Evolutionary conservation across 2,888 invertebrate species (phyloP), one percentile per base, ranked within the genome.

Genomic region (Cantharis rufa): DNA sequence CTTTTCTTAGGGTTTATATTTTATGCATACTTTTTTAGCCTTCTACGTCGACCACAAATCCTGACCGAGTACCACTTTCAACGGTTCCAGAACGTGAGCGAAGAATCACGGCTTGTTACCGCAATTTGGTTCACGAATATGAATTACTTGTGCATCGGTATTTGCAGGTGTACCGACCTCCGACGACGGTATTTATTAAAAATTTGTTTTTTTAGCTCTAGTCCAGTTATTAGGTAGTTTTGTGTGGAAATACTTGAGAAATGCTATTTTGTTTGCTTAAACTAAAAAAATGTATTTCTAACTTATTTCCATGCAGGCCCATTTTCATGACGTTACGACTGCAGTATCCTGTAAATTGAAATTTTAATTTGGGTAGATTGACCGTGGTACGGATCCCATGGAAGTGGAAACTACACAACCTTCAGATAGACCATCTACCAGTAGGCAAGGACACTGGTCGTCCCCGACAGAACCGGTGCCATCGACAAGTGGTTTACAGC

Each of bases 381-480:
- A 93, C 84, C 91, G 93, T 73, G 93, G 93, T 4, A 93, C 93
- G 0, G 93, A 93, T 84, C 93, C 93, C 0, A 93, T 93, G 92
- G 93, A 93, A 83, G 88, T 90, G 0, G 91, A 91, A 76, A 0
- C 24, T 24, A 83, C 68, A 15, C 71, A 70, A 32, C 24, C 48
- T 15, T 2, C 86, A 13, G 84, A 83, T 48, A 82, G 72, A n/a
- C 72, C 72, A 18, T 72, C 72, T 10, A 72, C 72, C 79, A 70
- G 48, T 2, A 48, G 48, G 7, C 48, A 48, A n/a, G n/a, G n/a
- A 48, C 48, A 48, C n/a, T 48, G 48, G 48, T 9, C 48, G 5
- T 0, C 48, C 0, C 16, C 24, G n/a, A 10, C 21, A 69, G 69
- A 66, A 15, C 68, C 72, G 9, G 68, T 69, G 5, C 73, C 73